Evolutionary conservation across 2,888 invertebrate species (phyloP), one percentile per base, ranked within the genome.

Genomic region (Noctua janthe): DNA sequence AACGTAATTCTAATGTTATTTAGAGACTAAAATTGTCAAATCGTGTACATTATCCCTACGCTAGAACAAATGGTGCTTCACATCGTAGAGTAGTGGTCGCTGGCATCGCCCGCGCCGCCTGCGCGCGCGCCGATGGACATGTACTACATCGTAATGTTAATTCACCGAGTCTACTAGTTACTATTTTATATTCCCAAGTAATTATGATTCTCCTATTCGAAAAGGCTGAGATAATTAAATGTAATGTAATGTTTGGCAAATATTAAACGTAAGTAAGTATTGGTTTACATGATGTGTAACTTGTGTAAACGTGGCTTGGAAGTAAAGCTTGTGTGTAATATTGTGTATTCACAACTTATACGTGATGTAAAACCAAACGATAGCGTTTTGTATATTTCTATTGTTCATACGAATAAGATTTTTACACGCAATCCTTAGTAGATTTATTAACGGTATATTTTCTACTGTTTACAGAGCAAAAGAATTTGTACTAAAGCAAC

Each of bases 21-120:
- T 95, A 96, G 95, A 95, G 95, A 95, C 90, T 96, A 95, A 95
- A 95, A 94, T 94, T 93, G 94, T 94, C 92, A 95, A 96, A 95
- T 94, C 92, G 94, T 97, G 97, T 97, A 97, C 96, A 97, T 97
- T 96, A 93, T 95, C 97, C 97, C 95, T 96, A 97, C 96, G 97
- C 97, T 97, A 96, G 97, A 97, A 96, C 97, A 96, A 96, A 97
- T 97, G 97, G 97, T 97, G 97, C 97, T 97, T 97, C 96, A 96
- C 95, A 93, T 94, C 92, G 96, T 97, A 97, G 97, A 94, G 93
- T 93, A 93, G 95, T 92, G 91, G 88, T 87, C 90, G 88, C 90
- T 90, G 90, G 90, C 90, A 90, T 74, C 74, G 88, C 85, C 83
- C 84, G 89, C 84, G 87, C 86, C 82, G 81, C 84, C 85, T 81